Conservation (phyloP, 2,888 invertebrate genomes). For the Rhamphomyia laevipes region DNA sequence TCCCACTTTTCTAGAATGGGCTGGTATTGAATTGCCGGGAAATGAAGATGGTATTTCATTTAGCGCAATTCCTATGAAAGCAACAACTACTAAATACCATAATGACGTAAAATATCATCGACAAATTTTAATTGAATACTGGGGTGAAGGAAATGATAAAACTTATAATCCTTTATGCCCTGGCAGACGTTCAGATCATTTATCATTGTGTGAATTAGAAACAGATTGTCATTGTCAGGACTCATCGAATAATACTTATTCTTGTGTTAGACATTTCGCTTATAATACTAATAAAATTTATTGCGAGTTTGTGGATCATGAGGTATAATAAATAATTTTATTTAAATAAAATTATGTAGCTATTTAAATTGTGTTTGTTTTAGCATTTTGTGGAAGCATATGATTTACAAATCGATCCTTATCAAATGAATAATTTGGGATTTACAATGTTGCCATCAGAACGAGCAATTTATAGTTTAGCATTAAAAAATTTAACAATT, state of each 20-base stretch:
- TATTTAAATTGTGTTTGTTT: conserved; percentile 19
- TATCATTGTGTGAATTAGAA: conserved; percentile 51
- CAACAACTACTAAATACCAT: conserved; percentile 1
- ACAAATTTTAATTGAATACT: conserved; percentile 66
- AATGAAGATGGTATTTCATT: conserved; percentile 54
- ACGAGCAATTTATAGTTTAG: conserved; percentile 40
- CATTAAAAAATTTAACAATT: conserved; percentile 26
- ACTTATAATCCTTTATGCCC: conserved; percentile 52
- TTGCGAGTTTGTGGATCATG: conserved; percentile 38
- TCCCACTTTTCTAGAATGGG: conserved; percentile 68
- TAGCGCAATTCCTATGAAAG: conserved; percentile 25
- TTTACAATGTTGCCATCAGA: conserved; percentile 41
- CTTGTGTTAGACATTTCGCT: conserved; percentile 58
- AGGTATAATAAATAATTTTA: conserved; percentile 24
- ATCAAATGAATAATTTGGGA: conserved; percentile 57
- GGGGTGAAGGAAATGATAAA: conserved; percentile 56
- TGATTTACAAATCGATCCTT: conserved; percentile 54
- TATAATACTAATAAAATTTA: conserved; percentile 33
- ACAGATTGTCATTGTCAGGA: conserved; percentile 80
- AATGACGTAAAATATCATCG: conserved; percentile 32
- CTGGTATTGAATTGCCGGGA: conserved; percentile 40
- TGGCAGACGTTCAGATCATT: conserved; percentile 38
- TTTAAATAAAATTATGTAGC: neutral
- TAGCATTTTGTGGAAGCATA: conserved; percentile 69
- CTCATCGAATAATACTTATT: conserved; percentile 68